Evolutionary conservation across 2,113 vertebrate genomes (phyloP).

Genomic region (Galeopterus variegatus): DNA sequence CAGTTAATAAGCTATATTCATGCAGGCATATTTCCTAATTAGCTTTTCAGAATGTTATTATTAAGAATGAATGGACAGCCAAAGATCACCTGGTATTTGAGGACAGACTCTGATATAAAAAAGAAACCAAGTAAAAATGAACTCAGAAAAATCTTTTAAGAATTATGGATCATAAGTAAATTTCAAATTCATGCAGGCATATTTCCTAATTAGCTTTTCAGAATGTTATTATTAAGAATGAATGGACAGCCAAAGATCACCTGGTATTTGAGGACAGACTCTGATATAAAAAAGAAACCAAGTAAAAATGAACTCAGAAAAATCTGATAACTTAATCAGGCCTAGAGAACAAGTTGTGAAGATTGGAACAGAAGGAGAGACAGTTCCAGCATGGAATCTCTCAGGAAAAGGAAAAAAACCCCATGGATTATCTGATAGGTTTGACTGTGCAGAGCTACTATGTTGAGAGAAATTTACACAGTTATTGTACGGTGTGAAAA

Average conservation of each 20-base stretch:
- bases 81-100: constrained; percentile 9
- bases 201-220: constrained; percentile 44
- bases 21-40: background rate
- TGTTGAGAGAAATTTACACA: background rate
- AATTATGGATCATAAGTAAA: background rate
- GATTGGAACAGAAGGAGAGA: background rate
- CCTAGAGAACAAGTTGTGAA: background rate
- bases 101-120: background rate
- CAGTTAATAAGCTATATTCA: background rate
- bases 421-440: background rate
- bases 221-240: background rate
- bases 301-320: constrained; percentile 16
- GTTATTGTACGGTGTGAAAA: background rate
- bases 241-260: background rate
- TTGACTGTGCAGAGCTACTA: background rate
- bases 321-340: background rate
- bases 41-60: constrained; percentile 16
- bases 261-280: constrained; percentile 1
- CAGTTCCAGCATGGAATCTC: background rate
- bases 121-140: constrained; percentile 1
- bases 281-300: background rate
- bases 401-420: background rate
- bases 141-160: background rate
- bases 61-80: background rate
- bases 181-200: background rate